Base-by-base conservation (phyloP, 2,113 vertebrate species). In the Rhizomys pruinosus region DNA sequence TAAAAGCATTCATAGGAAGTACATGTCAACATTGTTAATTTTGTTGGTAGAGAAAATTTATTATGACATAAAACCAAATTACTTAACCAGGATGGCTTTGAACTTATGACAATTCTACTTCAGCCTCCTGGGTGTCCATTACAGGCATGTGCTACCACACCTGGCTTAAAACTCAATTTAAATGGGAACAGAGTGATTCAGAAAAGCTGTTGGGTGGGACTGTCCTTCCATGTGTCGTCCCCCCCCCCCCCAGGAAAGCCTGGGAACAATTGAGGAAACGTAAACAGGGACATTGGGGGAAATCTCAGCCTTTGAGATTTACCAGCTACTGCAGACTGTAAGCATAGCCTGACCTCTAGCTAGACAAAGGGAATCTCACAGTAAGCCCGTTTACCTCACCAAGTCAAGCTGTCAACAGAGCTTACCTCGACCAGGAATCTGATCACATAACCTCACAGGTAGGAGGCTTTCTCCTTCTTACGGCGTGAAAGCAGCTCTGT, bases 151-250 rank as follows among this genome's bases (percentile, higher is more conserved):
- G 16, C 61, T 23, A 63, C 61, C 17, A 20, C 23, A 63, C n/a
- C n/a, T 63, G 61, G 15, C 42, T n/a, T 52, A 68, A 86, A 85
- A 71, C 37, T 80, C 59, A 84, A 47, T 34, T 82, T 82, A 95
- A 91, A 84, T 42, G 63, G 72, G 16, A 15, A 85, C 32, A 8
- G n/a, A n/a, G 85, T 92, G 87, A 85, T 69, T 93, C 78, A 77
- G 68, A 74, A 80, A 27, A 80, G 44, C 39, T 44, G 42, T 44
- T 87, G 76, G 80, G 44, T 88, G 57, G 20, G 68, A 34, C 4
- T 32, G 0, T 25, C n/a, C n/a, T n/a, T n/a, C n/a, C n/a, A n/a
- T n/a, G n/a, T n/a, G n/a, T n/a, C n/a, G n/a, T n/a, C n/a, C n/a
- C n/a, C n/a, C n/a, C 16, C 13, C 10, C 68, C 15, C 80, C 73